Conservation (phyloP, 2,113 vertebrate species). For the Actinemys pallida region DNA sequence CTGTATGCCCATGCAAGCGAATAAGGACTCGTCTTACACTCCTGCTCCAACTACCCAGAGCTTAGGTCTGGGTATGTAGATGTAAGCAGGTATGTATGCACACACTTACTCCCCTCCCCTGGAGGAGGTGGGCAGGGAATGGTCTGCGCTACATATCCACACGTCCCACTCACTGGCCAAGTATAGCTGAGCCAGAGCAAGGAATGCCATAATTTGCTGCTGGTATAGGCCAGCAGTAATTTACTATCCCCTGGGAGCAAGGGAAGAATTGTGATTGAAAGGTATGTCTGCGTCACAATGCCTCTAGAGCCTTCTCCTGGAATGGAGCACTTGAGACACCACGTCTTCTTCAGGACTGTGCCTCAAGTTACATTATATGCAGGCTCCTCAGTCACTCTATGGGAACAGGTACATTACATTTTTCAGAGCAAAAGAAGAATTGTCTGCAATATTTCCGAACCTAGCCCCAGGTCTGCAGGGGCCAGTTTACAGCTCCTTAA, state of each 20-base stretch:
- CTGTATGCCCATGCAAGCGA: not conserved
- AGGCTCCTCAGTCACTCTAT: not conserved
- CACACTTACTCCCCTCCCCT: not conserved
- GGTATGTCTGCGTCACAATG: conserved; percentile 34
- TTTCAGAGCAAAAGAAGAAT: not conserved
- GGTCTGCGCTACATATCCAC: not conserved
- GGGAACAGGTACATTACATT: fast-evolving
- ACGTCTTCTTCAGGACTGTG: fast-evolving
- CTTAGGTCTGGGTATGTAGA: fast-evolving
- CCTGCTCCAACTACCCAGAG: fast-evolving
- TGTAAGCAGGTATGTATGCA: fast-evolving
- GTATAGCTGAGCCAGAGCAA: not conserved
- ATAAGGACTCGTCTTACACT: fast-evolving
- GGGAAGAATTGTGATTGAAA: not conserved
- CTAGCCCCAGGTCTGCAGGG: not conserved
- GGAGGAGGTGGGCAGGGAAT: fast-evolving
- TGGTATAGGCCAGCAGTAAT: not conserved
- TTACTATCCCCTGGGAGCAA: not conserved
- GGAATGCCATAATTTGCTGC: fast-evolving
- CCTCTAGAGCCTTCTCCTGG: not conserved
- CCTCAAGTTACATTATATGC: not conserved
- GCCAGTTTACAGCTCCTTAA: not conserved
- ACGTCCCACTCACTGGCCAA: fast-evolving
- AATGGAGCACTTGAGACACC: fast-evolving
- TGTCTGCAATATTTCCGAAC: not conserved